phyloP scores from a whole-genome alignment of 2,113 vertebrate genomes.

The Todiramphus saurophagus region DNA sequence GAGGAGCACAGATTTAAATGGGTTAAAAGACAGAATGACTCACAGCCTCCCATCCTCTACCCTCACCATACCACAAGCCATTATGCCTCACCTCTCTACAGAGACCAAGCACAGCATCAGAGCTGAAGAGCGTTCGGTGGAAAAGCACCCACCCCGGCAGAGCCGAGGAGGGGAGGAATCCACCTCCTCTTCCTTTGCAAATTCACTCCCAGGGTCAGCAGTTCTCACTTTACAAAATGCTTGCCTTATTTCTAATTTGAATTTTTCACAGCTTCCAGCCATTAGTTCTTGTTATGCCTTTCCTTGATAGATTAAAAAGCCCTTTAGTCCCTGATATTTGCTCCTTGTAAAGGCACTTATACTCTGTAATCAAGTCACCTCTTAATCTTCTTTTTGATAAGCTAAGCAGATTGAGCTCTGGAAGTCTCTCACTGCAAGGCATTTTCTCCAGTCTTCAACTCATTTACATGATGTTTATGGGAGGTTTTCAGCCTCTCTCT shows the following conservation, averaged over 20 bases:
- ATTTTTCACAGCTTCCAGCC: conserved; percentile 69
- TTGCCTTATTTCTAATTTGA: conserved; percentile 63
- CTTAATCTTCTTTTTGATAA: conserved; percentile 73
- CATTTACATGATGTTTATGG: conserved; percentile 57
- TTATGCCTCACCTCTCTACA: not conserved
- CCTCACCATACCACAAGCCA: not conserved
- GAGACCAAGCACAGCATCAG: not conserved
- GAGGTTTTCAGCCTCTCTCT: not conserved
- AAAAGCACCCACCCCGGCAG: not conserved
- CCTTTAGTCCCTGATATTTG: conserved; percentile 67
- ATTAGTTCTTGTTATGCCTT: conserved; percentile 66
- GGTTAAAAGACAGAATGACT: not conserved
- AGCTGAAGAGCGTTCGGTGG: not conserved
- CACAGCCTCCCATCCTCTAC: not conserved
- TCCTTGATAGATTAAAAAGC: conserved; percentile 66
- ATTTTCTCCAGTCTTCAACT: conserved; percentile 53
- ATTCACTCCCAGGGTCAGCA: conserved; percentile 48
- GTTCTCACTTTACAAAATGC: conserved; percentile 51
- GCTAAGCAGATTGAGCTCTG: conserved; percentile 66
- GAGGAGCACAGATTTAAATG: not conserved
- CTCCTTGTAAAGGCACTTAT: conserved; percentile 68
- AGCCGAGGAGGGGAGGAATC: not conserved
- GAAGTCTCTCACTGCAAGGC: conserved; percentile 62
- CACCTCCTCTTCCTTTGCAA: conserved; percentile 47
- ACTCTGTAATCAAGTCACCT: conserved; percentile 72